Base-by-base conservation (phyloP, 2,888 invertebrate genomes). In the Aplocera efformata region DNA sequence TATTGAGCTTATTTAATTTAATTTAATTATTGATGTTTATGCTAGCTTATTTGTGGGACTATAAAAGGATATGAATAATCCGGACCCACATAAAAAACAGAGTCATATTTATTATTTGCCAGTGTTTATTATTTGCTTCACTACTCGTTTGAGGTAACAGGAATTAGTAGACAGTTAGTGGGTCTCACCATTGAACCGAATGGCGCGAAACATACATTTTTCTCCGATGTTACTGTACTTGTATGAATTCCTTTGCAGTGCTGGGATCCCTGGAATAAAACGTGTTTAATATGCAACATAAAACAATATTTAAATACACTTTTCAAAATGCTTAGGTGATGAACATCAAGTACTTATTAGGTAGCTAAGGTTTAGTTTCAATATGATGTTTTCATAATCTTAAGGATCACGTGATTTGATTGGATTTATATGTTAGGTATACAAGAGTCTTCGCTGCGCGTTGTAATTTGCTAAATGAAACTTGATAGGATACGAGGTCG, bases 131-230 rank as follows among this genome's bases (percentile, higher is more conserved):
- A 38, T 52, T 58, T 65, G 60, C 60, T 68, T 61, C 56, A 67
- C 56, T 57, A 49, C 55, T 57, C 40, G 38, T 9, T 37, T 7
- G 25, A 24, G 43, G 41, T 52, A 53, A 48, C 58, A 50, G 58
- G 53, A 48, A 78, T 85, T 84, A 84, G 82, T 84, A 64, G 53
- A 64, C 58, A 65, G 85, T 88, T 88, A 88, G 83, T 80, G 75
- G 36, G 23, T 29, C 88, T 88, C 88, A 88, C 88, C 88, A 84
- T 56, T 70, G 78, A 74, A 65, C 77, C 76, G 53, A 77, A 71
- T 58, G 77, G 72, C 56, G 82, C 74, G 60, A 58, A 79, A 85
- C 84, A 64, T 85, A 84, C 84, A 52, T 81, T 82, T 76, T 77
- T 78, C 49, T 82, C 71, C 7, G 65, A 40, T 55, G 78, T 82